Evolutionary conservation across 2,888 invertebrate genomes (phyloP).

Genomic region (Hirtodrosophila trivittata): DNA sequence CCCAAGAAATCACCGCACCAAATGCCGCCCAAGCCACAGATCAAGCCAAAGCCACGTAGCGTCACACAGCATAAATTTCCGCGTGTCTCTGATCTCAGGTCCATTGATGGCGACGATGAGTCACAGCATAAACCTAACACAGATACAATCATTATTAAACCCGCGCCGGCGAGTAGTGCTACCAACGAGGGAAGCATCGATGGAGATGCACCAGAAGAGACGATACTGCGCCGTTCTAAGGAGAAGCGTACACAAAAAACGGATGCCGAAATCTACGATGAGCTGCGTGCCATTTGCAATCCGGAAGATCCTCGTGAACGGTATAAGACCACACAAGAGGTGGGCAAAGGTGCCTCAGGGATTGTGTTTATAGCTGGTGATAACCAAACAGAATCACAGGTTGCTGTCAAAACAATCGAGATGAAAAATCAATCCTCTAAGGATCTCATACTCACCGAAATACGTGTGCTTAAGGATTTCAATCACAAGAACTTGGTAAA

Average conservation of each 20-base stretch:
- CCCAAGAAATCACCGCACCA: conserved; percentile 83
- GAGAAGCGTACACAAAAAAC: conserved; percentile 82
- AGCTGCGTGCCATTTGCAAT: conserved; percentile 91
- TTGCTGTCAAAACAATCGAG: conserved; percentile 98
- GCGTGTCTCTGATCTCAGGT: conserved; percentile 83
- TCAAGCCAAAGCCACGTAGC: conserved; percentile 85
- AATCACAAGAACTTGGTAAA: conserved; percentile 98
- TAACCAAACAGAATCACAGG: conserved; percentile 88
- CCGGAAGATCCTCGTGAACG: conserved; percentile 91
- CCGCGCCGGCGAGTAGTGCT: conserved; percentile 62
- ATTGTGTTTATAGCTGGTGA: conserved; percentile 96
- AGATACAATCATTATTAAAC: conserved; percentile 82
- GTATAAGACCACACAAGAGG: conserved; percentile 92
- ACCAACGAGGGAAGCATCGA: conserved; percentile 80
- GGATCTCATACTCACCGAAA: conserved; percentile 97
- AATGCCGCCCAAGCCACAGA: conserved; percentile 84
- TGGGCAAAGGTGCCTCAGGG: conserved; percentile 96
- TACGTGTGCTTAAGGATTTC: conserved; percentile 94
- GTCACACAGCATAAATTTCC: conserved; percentile 82
- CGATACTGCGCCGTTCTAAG: conserved; percentile 83
- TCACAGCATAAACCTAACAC: conserved; percentile 72
- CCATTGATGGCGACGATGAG: conserved; percentile 64
- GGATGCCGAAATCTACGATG: conserved; percentile 87
- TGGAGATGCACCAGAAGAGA: conserved; percentile 83
- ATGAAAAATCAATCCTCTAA: conserved; percentile 97